Percentiles rank a stretch among this genome's conserved stretches.
phyloP scores from a whole-genome alignment of 2,113 vertebrate species.

The Rattus norvegicus region GRCr8 NC_086027.1:93640501-93641000 shows the following conservation, averaged over 20 bases:
- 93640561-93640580: not conserved
- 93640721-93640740: not conserved
- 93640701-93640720: not conserved
- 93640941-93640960: not conserved
- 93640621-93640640: not conserved
- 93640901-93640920: not conserved
- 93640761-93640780: no score
- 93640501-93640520: not conserved
- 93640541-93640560: not conserved
- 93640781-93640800: no score
- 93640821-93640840: no score
- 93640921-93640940: not conserved
- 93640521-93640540: not conserved
- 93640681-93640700: not conserved
- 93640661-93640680: not conserved
- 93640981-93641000: not conserved
- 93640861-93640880: no score
- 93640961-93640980: not conserved
- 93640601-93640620: not conserved
- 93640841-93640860: no score
- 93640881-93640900: no score
- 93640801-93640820: no score
- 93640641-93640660: not conserved
- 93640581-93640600: not conserved
- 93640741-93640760: no score